phyloP scores from a whole-genome alignment of 2,888 invertebrate species.

The Agrotis clavis region DNA sequence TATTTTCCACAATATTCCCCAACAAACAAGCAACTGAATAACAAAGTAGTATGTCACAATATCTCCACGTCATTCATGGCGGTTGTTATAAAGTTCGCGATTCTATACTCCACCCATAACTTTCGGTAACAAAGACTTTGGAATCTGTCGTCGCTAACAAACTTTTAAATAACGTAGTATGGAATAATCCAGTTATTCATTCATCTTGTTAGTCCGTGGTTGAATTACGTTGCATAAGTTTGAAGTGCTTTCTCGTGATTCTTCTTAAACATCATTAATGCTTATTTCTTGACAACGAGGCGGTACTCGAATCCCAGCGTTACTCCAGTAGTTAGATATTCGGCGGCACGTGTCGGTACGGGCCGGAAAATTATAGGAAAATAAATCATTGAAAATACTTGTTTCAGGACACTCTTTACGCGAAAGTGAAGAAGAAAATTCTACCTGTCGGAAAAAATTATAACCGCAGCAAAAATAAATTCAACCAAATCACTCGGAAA shows the following conservation, averaged over 20 bases:
- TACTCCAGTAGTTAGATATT: not conserved
- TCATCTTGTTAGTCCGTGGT: conserved; percentile 27
- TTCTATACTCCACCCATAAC: conserved; percentile 37
- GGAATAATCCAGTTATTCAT: conserved; percentile 38
- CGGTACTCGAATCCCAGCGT: not conserved
- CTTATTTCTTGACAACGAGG: conserved; percentile 9
- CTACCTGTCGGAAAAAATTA: not conserved
- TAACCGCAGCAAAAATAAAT: not conserved
- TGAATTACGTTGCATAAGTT: conserved; percentile 17
- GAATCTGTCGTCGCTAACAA: conserved; percentile 25
- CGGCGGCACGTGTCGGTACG: not conserved
- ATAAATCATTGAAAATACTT: not conserved
- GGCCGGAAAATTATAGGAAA: not conserved
- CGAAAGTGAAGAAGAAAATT: too few species aligned
- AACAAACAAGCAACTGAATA: conserved; percentile 4
- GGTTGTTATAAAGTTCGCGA: conserved; percentile 47
- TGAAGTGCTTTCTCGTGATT: conserved; percentile 4
- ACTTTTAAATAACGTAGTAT: conserved; percentile 47
- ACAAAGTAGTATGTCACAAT: conserved; percentile 8
- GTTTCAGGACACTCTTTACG: not conserved
- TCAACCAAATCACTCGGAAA: not conserved
- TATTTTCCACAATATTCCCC: conserved; percentile 10
- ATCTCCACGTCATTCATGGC: conserved; percentile 27
- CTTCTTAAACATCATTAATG: conserved; percentile 18
- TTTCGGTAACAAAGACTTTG: conserved; percentile 41